A percentile compares a stretch with the other conserved stretches of the same genome.
These are phyloP conservation scores for Sitodiplosis mosellana DNA, from an alignment of 1,140 invertebrate species.

Conservation along the genomic window DNA sequence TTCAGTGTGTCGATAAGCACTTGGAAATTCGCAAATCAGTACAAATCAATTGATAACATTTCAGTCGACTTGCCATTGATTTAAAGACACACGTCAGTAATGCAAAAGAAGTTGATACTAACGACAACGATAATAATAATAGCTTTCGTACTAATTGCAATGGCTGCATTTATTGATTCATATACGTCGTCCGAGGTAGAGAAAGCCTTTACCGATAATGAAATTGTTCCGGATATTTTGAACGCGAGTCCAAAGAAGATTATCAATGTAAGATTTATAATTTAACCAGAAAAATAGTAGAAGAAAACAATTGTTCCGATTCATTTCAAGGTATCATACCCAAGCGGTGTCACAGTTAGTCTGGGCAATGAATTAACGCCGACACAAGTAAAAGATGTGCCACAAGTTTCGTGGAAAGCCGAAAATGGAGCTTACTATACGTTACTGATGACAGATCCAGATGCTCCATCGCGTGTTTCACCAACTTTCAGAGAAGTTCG, in stretches of 20 bases:
- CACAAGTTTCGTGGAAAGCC: slow-evolving; percentile 43
- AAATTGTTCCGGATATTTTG: neutral
- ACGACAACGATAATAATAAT: neutral
- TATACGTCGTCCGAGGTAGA: neutral
- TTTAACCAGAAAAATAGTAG: too few relatives aligned
- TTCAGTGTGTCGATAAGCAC: too few relatives aligned
- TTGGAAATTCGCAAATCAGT: too few relatives aligned
- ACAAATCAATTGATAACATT: too few relatives aligned
- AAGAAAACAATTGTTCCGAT: neutral
- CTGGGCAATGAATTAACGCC: slow-evolving; percentile 60
- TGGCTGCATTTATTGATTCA: neutral
- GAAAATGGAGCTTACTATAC: slow-evolving; percentile 46
- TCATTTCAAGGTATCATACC: slow-evolving; percentile 36
- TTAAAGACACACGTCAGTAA: too few relatives aligned
- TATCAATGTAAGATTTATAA: too few relatives aligned
- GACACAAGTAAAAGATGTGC: slow-evolving; percentile 48
- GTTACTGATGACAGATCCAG: slow-evolving; percentile 53
- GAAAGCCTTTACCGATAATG: neutral
- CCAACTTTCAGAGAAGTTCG: slow-evolving; percentile 74
- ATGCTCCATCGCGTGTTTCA: slow-evolving; percentile 65
- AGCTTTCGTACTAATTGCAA: neutral
- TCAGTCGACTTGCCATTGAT: too few relatives aligned
- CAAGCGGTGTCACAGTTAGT: slow-evolving; percentile 33
- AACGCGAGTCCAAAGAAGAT: neutral
- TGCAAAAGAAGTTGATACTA: neutral